Conservation (phyloP, 2,113 vertebrate genomes). For the Puma concolor region DNA sequence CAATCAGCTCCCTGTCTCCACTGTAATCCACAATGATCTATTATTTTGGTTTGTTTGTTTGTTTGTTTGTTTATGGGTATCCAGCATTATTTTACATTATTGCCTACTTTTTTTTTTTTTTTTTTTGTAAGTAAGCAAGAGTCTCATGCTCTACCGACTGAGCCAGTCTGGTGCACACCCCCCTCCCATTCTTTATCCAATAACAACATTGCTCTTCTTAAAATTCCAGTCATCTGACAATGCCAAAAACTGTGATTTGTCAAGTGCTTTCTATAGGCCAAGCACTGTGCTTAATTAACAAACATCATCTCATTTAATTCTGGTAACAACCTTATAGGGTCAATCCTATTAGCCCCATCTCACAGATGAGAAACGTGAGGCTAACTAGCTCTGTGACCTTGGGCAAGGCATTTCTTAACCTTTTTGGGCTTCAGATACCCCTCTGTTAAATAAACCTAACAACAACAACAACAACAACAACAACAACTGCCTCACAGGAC, state of each 20-base stretch:
- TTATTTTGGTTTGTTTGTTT: not conserved
- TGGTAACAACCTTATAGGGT: not conserved
- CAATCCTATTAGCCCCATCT: not conserved
- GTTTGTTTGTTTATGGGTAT: not conserved
- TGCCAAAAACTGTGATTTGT: not conserved
- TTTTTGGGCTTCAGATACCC: not conserved
- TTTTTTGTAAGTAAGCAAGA: not conserved
- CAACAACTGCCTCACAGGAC: not conserved
- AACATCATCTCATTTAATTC: constrained; percentile 42
- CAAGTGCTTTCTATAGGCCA: not conserved
- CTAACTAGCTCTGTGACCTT: not conserved
- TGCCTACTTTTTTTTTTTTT: not conserved
- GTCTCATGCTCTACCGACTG: not conserved
- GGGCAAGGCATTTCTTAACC: not conserved
- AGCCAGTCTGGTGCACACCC: not conserved
- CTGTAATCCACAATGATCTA: not conserved
- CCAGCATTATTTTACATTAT: not conserved
- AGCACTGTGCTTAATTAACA: not conserved
- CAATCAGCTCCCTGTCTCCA: constrained; percentile 9
- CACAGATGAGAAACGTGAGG: constrained; percentile 28
- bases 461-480: not conserved
- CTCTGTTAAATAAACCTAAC: not conserved
- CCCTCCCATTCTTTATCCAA: not conserved
- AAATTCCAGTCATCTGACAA: constrained; percentile 33
- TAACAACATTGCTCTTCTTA: not conserved